Base-by-base conservation (phyloP, 2,113 vertebrate genomes). In the Psammodynastes pulverulentus region DNA sequence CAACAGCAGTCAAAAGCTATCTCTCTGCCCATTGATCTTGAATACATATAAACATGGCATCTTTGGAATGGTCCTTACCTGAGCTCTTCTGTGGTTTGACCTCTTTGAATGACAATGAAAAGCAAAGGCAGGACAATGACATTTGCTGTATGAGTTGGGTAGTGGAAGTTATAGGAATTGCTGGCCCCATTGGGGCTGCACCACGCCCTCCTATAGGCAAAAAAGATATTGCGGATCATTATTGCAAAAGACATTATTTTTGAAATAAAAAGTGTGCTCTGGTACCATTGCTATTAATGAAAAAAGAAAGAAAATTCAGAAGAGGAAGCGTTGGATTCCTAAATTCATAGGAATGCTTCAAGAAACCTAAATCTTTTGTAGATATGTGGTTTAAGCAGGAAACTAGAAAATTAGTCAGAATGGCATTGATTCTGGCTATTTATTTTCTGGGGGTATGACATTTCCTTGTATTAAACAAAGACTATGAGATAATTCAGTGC, bases 71-170 rank as follows among this genome's bases (percentile, higher is more conserved):
- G n/a, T 2, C 0, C 45, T 87, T 93, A 95, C 94, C 93, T 95
- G 62, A 19, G 19, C 49, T 0, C 93, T 93, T 96, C 43, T 12
- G 58, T 53, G 45, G 94, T 89, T 91, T 95, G 92, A 1, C 9
- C 1, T 96, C 96, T 91, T 52, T 97, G 72, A 86, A 49, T 0
- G 93, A 92, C 43, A 97, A 94, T 34, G 95, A 96, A 62, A 97
- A 97, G 84, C 95, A 96, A 46, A 97, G 93, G 15, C 96, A 97
- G 43, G 90, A 86, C 10, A 92, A 90, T 0, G 96, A 94, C 9
- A 92, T 24, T 87, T 96, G 93, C n/a, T 95, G 96, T 58, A 93
- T 43, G 6, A 96, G 95, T 54, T 96, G 96, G 29, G 96, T 96
- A 7, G 96, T 93, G 39, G 92, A 93, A 58, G 87, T 67, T 53